phyloP scores from a whole-genome alignment of 2,113 vertebrate genomes.

The Onychostoma macrolepis region DNA sequence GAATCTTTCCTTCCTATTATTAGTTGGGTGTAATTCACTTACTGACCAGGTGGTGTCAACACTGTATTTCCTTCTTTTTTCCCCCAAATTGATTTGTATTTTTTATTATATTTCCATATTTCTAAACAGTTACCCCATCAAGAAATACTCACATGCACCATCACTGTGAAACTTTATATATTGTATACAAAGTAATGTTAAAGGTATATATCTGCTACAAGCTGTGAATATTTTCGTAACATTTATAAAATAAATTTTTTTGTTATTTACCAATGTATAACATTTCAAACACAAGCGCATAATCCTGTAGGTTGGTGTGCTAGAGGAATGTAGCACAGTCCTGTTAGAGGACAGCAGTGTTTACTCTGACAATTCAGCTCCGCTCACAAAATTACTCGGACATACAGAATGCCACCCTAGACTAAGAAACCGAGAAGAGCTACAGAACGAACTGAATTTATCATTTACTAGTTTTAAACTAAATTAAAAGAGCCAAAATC shows the following conservation, averaged over 20 bases:
- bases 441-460: not conserved
- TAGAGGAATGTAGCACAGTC: constrained; percentile 68
- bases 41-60: constrained; percentile 29
- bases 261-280: not conserved
- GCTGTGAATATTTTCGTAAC: not conserved
- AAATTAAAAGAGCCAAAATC: not conserved
- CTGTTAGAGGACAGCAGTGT: constrained; percentile 58
- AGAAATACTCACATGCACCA: not conserved
- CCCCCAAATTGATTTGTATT: not conserved
- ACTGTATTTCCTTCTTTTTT: not conserved
- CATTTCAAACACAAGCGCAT: too few relatives aligned
- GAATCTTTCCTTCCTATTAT: not conserved
- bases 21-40: constrained; percentile 9
- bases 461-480: not conserved
- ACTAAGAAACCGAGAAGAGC: not conserved
- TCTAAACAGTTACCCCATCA: not conserved
- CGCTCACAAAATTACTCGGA: not conserved
- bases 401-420: not conserved
- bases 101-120: not conserved
- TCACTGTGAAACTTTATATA: not conserved
- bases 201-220: not conserved
- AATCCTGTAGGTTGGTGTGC: constrained; percentile 42
- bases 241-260: not conserved
- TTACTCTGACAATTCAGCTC: constrained; percentile 9
- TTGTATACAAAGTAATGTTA: not conserved